Evolutionary conservation across 2,797 vertebrate species (phyloP).

Genomic region (Neosilurus hyrtlii): DNA sequence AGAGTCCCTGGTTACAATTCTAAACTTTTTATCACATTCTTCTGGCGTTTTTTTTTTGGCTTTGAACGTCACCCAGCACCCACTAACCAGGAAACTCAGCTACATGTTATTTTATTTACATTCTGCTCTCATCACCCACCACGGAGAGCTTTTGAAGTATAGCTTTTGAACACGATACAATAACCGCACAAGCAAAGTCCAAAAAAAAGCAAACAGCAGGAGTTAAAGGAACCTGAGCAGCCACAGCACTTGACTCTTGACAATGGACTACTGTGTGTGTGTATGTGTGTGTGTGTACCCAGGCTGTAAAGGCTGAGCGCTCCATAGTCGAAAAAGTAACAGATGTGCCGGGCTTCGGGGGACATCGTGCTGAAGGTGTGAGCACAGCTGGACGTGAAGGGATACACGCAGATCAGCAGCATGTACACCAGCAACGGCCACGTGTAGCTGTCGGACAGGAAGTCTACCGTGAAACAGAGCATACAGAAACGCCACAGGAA

Average conservation of each 20-base stretch:
- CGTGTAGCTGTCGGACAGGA: constrained; percentile 74
- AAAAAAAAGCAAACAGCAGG: background rate
- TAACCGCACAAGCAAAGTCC: background rate
- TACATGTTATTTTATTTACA: background rate
- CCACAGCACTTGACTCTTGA: too few relatives aligned
- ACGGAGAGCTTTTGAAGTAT: constrained; percentile 2
- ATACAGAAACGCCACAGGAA: constrained; percentile 78
- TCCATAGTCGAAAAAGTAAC: constrained; percentile 84
- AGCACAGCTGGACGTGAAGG: constrained; percentile 81
- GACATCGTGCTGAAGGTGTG: constrained; percentile 87
- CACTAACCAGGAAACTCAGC: constrained; percentile 1
- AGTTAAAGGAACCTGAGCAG: constrained; percentile 2
- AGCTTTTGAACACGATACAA: constrained; percentile 14
- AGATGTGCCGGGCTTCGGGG: constrained; percentile 76
- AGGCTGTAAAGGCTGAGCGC: constrained; percentile 82
- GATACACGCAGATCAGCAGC: constrained; percentile 82
- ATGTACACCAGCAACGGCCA: constrained; percentile 83
- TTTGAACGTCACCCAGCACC: too few relatives aligned
- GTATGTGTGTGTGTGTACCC: constrained; percentile 58
- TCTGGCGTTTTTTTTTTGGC: background rate
- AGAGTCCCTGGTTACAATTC: background rate
- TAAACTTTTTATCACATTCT: background rate
- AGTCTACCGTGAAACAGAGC: constrained; percentile 72
- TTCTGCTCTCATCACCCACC: background rate
- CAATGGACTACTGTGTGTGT: too few relatives aligned